These are phyloP conservation scores for Amphimedon queenslandica DNA, from an alignment of 37 sponge, comb jelly and placozoan species.

Conservation along the genomic window DNA sequence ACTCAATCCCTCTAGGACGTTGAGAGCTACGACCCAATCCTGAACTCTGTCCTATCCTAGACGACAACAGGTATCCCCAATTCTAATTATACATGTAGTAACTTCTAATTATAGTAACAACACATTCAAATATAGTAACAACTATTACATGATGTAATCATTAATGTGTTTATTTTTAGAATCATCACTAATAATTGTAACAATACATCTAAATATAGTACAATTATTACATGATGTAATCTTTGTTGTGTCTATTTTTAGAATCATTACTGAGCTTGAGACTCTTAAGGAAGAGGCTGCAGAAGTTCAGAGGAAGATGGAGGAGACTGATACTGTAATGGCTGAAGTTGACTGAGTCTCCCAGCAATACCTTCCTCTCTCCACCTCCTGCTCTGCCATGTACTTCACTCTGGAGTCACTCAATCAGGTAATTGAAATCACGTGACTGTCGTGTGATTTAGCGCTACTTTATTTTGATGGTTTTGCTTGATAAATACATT, in stretches of 20 bases:
- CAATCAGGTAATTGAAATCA: slow-evolving; percentile 49
- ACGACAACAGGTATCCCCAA: slow-evolving; percentile 89
- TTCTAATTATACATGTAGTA: no score
- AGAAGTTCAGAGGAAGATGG: slow-evolving; percentile 91
- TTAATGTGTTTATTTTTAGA: no score
- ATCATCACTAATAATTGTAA: no score
- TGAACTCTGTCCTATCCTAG: slow-evolving; percentile 94
- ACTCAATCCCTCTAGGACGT: no score
- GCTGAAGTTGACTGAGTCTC: slow-evolving; percentile 93
- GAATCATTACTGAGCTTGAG: slow-evolving; percentile 90
- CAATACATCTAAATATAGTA: neutral
- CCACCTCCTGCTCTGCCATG: slow-evolving; percentile 85
- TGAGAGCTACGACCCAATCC: slow-evolving; percentile 96
- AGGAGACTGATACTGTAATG: slow-evolving; percentile 97
- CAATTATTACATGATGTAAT: neutral
- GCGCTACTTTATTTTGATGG: neutral
- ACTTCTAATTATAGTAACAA: no score
- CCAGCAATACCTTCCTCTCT: slow-evolving; percentile 89
- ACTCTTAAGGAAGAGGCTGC: slow-evolving; percentile 96
- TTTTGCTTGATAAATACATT: no score
- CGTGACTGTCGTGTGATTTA: neutral
- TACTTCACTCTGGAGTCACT: slow-evolving; percentile 96
- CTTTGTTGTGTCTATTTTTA: slow-evolving; percentile 8
- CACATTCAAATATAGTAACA: no score
- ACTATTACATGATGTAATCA: no score